Evolutionary conservation across 2,888 invertebrate genomes (phyloP).

Genomic region (Scaptomyza tumidula): DNA sequence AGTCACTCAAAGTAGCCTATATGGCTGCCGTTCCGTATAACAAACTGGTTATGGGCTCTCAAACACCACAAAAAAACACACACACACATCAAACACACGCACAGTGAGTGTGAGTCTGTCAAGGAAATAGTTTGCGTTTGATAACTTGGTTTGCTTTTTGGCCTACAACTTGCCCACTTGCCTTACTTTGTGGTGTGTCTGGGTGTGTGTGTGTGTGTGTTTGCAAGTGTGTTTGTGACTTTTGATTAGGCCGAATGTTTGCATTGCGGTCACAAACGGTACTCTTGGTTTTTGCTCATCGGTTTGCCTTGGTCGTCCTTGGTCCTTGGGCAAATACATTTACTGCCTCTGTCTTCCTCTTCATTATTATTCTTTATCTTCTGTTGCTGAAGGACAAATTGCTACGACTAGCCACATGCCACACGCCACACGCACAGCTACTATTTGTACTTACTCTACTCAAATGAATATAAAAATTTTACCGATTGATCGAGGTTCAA

Average conservation of each 20-base stretch:
- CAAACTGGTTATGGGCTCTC: constrained; percentile 34
- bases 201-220: constrained; percentile 17
- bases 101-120: constrained; percentile 34
- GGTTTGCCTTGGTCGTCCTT: constrained; percentile 39
- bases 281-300: constrained; percentile 17
- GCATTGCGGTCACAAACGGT: constrained; percentile 60
- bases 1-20: constrained; percentile 7
- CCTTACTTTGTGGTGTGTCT: not conserved
- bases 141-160: constrained; percentile 67
- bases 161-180: constrained; percentile 47
- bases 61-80: constrained; percentile 15
- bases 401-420: not conserved
- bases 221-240: constrained; percentile 63
- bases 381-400: not conserved
- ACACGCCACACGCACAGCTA: not conserved
- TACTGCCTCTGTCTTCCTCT: constrained; percentile 23
- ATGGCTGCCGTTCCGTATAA: not conserved
- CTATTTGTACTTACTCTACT: not conserved
- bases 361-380: not conserved
- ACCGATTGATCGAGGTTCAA: not conserved
- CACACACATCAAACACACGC: constrained; percentile 1
- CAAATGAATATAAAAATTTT: not conserved
- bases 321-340: constrained; percentile 55
- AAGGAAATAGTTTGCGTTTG: constrained; percentile 75
- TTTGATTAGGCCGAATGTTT: constrained; percentile 76